Evolutionary conservation across 2,888 invertebrate species (phyloP), one percentile per base, ranked within the genome.

Genomic region (Thera obeliscata): DNA sequence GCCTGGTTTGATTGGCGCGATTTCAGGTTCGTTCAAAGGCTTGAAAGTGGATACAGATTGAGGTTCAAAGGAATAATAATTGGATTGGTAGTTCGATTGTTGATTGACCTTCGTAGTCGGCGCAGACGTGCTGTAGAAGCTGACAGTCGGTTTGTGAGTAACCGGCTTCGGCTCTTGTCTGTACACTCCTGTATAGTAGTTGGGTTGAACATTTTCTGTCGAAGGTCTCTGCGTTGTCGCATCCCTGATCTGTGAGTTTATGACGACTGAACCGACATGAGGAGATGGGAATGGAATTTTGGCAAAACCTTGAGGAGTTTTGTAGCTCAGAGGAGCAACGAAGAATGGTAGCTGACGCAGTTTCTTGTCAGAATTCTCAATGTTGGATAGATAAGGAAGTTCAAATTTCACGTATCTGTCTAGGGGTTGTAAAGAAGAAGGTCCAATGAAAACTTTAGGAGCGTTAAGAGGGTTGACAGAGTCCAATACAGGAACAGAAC

Each of bases 281-380:
- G 97, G 97, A 11, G 97, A 96, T 0, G 97, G 97, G 82, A 98
- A 95, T 0, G 97, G 96, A 72, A 98, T 97, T 88, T 97, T 98
- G 0, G 97, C 96, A 81, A 97, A 97, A 2, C 97, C 97, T 58
- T 95, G 94, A 0, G 97, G 97, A n/a, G 97, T 96, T 75, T 96
- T 96, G 79, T 97, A 98, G 79, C 97, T 97, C 36, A 97, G 86
- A 0, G 97, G 97, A 0, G 97, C 97, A 6, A 98, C 97, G 78
- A 97, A 98, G 87, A 97, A 97, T 0, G 97, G 97, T 0, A 97
- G 85, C 74, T 96, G 96, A 63, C 95, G 95, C 1, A 97, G 94
- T 86, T 96, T 96, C 65, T 95, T 94, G 77, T 96, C 96, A 8
- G 95, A 95, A 65, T 96, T 93, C 74, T 96, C 96, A 52, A 97